These are phyloP conservation scores for Monopis laevigella DNA, from an alignment of 2,888 invertebrate genomes.

Conservation along the genomic window DNA sequence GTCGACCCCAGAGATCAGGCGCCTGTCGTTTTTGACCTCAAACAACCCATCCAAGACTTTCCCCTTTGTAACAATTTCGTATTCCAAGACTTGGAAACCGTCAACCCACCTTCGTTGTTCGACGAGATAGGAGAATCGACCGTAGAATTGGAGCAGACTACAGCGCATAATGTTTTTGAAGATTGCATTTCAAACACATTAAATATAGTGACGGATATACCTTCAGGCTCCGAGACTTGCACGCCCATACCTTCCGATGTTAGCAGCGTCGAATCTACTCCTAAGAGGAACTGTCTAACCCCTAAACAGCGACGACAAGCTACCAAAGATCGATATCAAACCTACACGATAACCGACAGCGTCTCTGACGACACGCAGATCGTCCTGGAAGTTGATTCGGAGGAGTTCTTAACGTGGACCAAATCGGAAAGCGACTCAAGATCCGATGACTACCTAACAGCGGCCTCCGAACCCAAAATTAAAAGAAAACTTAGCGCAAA, in stretches of 20 bases:
- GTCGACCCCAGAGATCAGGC: constrained; percentile 64
- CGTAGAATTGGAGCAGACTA: constrained; percentile 51
- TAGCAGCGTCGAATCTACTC: constrained; percentile 80
- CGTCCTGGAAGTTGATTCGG: constrained; percentile 31
- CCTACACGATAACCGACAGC: constrained; percentile 78
- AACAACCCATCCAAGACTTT: constrained; percentile 64
- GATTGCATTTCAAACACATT: constrained; percentile 67
- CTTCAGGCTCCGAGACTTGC: constrained; percentile 60
- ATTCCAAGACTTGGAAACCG: constrained; percentile 72
- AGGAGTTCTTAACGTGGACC: constrained; percentile 53
- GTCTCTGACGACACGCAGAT: constrained; percentile 34
- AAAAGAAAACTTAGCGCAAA: constrained; percentile 66
- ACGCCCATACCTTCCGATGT: constrained; percentile 76
- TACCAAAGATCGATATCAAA: constrained; percentile 82
- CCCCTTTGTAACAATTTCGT: constrained; percentile 47
- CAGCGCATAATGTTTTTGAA: constrained; percentile 68
- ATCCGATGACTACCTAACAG: constrained; percentile 45
- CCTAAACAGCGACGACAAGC: constrained; percentile 81
- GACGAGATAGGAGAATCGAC: constrained; percentile 75
- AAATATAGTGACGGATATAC: constrained; percentile 65
- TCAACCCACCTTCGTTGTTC: constrained; percentile 77
- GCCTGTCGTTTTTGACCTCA: constrained; percentile 65
- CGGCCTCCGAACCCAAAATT: constrained; percentile 38
- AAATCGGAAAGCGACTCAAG: constrained; percentile 47
- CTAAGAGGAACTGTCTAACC: constrained; percentile 72